phyloP scores from a whole-genome alignment of 2,797 vertebrate genomes.

The Dendrocincla fuliginosa region DNA sequence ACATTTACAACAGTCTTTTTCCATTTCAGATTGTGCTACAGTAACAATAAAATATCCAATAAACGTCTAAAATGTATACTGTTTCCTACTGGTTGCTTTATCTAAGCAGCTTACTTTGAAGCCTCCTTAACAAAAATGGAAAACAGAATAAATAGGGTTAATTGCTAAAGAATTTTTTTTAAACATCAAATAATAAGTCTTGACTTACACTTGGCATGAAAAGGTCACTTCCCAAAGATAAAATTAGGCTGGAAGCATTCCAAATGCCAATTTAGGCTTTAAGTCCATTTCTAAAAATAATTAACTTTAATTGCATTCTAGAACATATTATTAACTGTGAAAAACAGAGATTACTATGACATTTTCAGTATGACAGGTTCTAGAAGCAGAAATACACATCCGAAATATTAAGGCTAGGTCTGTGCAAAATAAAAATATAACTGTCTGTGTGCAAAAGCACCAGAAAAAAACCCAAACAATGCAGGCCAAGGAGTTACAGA shows the following conservation, averaged over 20 bases:
- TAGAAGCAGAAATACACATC: neutral
- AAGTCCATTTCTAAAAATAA: conserved; percentile 39
- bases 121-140: neutral
- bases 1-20: neutral
- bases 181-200: neutral
- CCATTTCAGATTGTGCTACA: neutral
- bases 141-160: neutral
- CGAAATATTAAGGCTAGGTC: neutral
- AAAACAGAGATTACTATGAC: neutral
- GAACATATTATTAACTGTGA: neutral
- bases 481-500: neutral
- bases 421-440: neutral
- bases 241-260: conserved; percentile 15
- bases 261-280: neutral
- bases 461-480: neutral
- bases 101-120: neutral
- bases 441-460: neutral
- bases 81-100: neutral
- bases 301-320: neutral
- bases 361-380: neutral
- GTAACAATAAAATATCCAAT: neutral
- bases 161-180: neutral
- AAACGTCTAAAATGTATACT: neutral
- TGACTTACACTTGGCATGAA: neutral
- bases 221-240: conserved; percentile 27